Conservation (phyloP, 2,888 invertebrate species). For the Frankliniella intonsa region DNA sequence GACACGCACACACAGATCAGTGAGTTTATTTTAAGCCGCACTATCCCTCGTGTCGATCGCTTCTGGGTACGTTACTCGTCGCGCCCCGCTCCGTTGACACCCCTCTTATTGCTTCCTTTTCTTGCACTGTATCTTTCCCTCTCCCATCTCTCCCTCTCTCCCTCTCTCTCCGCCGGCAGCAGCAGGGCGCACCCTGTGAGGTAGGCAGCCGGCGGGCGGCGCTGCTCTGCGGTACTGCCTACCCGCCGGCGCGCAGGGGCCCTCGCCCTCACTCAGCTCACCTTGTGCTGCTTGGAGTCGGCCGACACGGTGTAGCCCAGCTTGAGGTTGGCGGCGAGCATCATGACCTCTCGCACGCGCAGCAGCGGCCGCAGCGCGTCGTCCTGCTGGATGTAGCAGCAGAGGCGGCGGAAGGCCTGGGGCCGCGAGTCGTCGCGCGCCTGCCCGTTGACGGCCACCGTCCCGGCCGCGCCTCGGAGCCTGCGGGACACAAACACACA, state of each 20-base stretch:
- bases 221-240: too few species aligned
- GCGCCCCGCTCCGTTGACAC: too few species aligned
- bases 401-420: constrained; percentile 65
- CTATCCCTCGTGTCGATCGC: too few species aligned
- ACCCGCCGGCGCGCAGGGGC: too few species aligned
- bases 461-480: constrained; percentile 65
- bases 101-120: background rate
- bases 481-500: constrained; percentile 45
- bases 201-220: too few species aligned
- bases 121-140: background rate
- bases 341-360: constrained; percentile 77
- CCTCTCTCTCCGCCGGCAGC: too few species aligned
- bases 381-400: constrained; percentile 82
- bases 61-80: too few species aligned
- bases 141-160: background rate
- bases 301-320: constrained; percentile 64
- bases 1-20: background rate
- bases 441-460: constrained; percentile 66
- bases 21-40: too few species aligned
- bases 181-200: too few species aligned
- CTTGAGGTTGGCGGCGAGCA: constrained; percentile 75
- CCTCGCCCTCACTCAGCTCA: constrained; percentile 43
- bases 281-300: constrained; percentile 67
- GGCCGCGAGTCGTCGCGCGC: constrained; percentile 53
- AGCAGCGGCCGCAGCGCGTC: constrained; percentile 70